Evolutionary conservation across 2,888 invertebrate genomes (phyloP), one percentile per base, ranked within the genome.

Genomic region (Muscina levida): DNA sequence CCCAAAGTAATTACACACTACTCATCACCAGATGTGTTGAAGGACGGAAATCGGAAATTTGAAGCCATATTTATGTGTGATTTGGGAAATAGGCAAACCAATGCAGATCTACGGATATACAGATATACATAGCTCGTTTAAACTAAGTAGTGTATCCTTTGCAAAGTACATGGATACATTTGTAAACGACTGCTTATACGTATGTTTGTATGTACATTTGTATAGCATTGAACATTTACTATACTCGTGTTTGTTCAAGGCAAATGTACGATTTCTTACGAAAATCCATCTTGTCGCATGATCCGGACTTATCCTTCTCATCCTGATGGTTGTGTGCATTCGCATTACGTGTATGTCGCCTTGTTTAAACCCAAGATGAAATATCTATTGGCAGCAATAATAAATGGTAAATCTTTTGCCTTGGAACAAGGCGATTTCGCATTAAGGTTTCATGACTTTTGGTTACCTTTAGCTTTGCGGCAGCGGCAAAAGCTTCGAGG

Each of bases 331-430:
- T 46, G 8, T 53, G 11, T 13, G 53, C 53, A 11, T 39, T 42
- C 11, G 15, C 59, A 31, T 48, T 57, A 59, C 19, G 26, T 53
- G 19, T 37, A 85, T 86, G 85, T 86, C 85, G 86, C 85, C 84
- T 86, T 83, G 84, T 84, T 84, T 62, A 76, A 46, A 67, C 70
- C 56, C 72, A 44, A 77, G 51, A 74, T 73, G 72, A 73, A 76
- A 79, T 71, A 74, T 77, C 82, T 74, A 74, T 79, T 74, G 77
- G 72, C 56, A 74, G 67, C 65, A 72, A 56, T 77, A 74, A 74
- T 72, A 74, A 74, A 77, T 74, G 71, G 46, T 59, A 81, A 53
- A 67, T 77, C 67, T 66, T 74, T 70, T 59, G 37, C 57, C 56
- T 67, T 76, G 17, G 48, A 53, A 48, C 66, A 57, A 72, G 65